Base-by-base conservation (phyloP, 2,797 vertebrate genomes). In the Enteromius afrohamiltoni region DNA sequence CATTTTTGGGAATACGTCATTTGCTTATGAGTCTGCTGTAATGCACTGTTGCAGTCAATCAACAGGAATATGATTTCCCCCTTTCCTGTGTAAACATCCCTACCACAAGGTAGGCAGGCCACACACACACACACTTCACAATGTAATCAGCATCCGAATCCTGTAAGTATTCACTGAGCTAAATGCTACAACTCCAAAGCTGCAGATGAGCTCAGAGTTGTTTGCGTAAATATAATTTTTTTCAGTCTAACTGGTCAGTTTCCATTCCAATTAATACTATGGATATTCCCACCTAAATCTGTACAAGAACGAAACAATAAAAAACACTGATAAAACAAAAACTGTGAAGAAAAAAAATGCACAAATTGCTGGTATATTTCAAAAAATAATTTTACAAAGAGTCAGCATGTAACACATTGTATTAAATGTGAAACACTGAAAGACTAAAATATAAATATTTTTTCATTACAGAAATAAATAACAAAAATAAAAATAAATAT, bases 81-180 rank as follows among this genome's bases (percentile, higher is more conserved):
- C 26, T 19, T 53, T 51, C 47, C 34, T n/a, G 5, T 23, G 65
- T 69, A 70, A 80, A 70, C 51, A 69, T 70, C 51, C n/a, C 78
- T 40, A 8, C 64, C n/a, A 53, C 17, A 23, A 58, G 34, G 16
- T n/a, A 49, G 55, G 37, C 51, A 45, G 21, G 13, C 21, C n/a
- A n/a, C n/a, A n/a, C n/a, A n/a, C n/a, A n/a, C 80, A 75, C 80
- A 65, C 19, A 74, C 58, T 65, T 82, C 58, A 73, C 19, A 75
- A 19, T 19, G n/a, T 62, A 80, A 70, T 55, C 67, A 42, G 65
- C 49, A 42, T 37, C 78, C 70, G 34, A 70, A 58, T 23, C 49
- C 49, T 58, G 79, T 3, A 26, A 40, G 21, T 17, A 42, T 75
- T 40, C 29, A 49, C 42, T 67, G 55, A 77, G 26, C 40, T 77